Evolutionary conservation across 2,797 vertebrate species (phyloP).

Genomic region (Telmatherina bonti): DNA sequence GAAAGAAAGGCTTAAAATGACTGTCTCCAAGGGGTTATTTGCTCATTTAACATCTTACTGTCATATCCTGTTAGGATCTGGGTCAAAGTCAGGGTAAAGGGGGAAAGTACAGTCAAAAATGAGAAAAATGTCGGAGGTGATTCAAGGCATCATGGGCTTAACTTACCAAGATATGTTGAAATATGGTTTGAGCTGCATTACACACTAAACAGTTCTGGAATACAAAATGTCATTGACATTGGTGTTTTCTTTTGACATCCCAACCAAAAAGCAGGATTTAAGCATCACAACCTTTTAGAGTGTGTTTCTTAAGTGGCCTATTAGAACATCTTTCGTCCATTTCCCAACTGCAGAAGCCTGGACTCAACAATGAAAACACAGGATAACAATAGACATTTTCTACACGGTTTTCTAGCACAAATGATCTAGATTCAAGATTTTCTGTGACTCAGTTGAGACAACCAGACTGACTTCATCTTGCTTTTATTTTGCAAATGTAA

Average conservation of each 20-base stretch:
- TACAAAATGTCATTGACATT: conserved; percentile 18
- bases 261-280: neutral
- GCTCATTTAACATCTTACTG: conserved; percentile 28
- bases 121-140: conserved; percentile 17
- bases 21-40: conserved; percentile 17
- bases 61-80: conserved; percentile 46
- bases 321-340: conserved; percentile 16
- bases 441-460: too few species aligned
- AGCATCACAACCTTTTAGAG: neutral
- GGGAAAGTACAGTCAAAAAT: conserved; percentile 13
- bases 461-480: too few species aligned
- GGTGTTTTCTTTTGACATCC: conserved; percentile 15
- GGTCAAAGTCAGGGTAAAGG: conserved; percentile 52
- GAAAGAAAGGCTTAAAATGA: conserved; percentile 34
- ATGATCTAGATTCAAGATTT: neutral
- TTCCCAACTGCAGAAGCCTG: neutral
- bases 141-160: conserved; percentile 30
- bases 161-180: neutral
- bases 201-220: neutral
- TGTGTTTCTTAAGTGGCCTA: neutral
- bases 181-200: conserved; percentile 6
- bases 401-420: neutral
- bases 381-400: neutral
- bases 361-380: neutral
- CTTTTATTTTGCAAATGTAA: too few species aligned